A percentile compares a stretch with the other conserved stretches of the same genome.
Conservation (phyloP, 2,888 invertebrate genomes). For the Leucania comma region DNA sequence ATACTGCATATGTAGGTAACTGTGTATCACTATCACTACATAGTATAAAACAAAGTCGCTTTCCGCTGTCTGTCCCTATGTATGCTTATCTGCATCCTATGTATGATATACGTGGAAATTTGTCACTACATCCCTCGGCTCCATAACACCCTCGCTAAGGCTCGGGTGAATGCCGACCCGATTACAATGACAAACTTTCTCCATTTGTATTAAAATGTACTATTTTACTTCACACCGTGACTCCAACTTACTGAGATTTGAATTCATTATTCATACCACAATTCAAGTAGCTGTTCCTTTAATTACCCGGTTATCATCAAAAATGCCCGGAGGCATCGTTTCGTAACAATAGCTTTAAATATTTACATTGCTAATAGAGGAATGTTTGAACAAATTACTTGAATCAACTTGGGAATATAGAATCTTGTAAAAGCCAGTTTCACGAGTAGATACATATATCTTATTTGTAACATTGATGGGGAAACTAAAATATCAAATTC, state of each 20-base stretch:
- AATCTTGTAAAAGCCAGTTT: background rate
- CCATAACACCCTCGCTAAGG: too few species aligned
- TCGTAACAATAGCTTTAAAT: conserved; percentile 81
- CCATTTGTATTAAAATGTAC: background rate
- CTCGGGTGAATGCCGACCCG: too few species aligned
- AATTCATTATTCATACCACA: conserved; percentile 42
- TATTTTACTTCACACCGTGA: background rate
- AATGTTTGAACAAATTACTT: conserved; percentile 81
- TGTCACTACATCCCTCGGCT: too few species aligned
- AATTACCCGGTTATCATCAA: conserved; percentile 72
- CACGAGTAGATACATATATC: background rate
- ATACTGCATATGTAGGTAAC: too few species aligned
- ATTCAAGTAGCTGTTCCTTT: conserved; percentile 43
- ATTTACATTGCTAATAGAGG: conserved; percentile 79
- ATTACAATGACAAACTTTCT: too few species aligned
- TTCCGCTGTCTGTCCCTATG: too few species aligned
- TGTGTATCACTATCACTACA: too few species aligned
- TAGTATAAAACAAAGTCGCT: too few species aligned
- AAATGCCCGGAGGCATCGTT: conserved; percentile 69
- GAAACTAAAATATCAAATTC: background rate
- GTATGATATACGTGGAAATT: too few species aligned
- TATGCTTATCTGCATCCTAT: too few species aligned
- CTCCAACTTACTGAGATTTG: conserved; percentile 3
- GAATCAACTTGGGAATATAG: conserved; percentile 64
- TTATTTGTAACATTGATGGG: background rate